Base-by-base conservation (phyloP, 2,797 vertebrate genomes). In the Scolopax rusticola region DNA sequence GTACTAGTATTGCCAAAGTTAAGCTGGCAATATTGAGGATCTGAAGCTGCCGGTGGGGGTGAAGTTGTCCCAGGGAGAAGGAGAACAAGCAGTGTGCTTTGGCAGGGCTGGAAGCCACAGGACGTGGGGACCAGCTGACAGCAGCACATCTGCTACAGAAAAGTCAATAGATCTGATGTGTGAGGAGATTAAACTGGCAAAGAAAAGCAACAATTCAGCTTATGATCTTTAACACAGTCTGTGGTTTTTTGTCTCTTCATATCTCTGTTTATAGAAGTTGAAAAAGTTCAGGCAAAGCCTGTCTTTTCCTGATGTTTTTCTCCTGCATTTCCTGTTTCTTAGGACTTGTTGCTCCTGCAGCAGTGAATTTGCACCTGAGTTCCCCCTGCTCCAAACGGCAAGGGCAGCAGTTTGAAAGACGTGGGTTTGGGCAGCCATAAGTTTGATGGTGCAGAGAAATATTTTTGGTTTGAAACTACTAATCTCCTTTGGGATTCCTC, bases 1-100 rank as follows among this genome's bases (percentile, higher is more conserved):
- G n/a, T 83, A 8, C 13, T n/a, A 18, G 3, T 41, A 12, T 36
- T 4, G 6, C 30, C 0, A 0, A 18, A 43, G 53, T 5, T 36
- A 48, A 83, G 38, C 56, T 80, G 60, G 11, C 30, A 33, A 0
- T 24, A 32, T 51, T 0, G 0, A 64, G 27, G 16, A 24, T 12
- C 36, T 90, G n/a, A 67, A 82, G 20, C 19, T 68, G 24, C 43
- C 60, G 36, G 51, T 7, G 20, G 24, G 54, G 54, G 63, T 6
- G 43, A 64, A 51, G 40, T 54, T 54, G 28, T 53, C 38, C 27
- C 17, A 24, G 54, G 30, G 27, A 57, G 45, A 24, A 74, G 60
- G 78, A 78, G 41, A 84, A 25, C 40, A 8, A 69, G 70, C 28
- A 4, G 28, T 8, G 0, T 3, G 16, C 48, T 80, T 38, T 1